Base-by-base conservation (phyloP, 2,797 vertebrate species). In the Moxostoma hubbsi region DNA sequence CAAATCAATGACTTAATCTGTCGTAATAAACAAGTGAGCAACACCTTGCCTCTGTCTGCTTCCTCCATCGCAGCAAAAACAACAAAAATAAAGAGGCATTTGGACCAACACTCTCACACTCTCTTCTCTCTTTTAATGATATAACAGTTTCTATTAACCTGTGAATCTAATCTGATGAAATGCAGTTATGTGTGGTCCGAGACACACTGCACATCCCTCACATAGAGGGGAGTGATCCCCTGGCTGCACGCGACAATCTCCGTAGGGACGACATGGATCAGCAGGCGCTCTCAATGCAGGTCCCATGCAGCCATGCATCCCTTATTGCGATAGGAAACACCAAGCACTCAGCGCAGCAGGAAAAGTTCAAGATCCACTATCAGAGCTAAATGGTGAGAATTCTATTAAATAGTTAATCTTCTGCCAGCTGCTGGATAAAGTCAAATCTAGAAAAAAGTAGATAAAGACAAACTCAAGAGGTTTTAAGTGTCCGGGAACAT, bases 1-100 rank as follows among this genome's bases (percentile, higher is more conserved):
- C 90, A 91, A 94, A 94, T 94, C 92, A 86, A 93, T 94, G 85
- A 90, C 88, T 92, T 93, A 93, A 94, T 92, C 91, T 92, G 89
- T 91, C 63, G 88, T 91, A 92, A 92, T 91, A 93, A 94, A 94
- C 89, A 92, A 93, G 90, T 90, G 92, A 93, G 90, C 92, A 91
- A 85, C 87, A 85, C 88, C 88, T 88, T 88, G 85, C 81, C 84
- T 81, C 50, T 13, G 55, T 66, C 65, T 75, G 47, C 57, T 70
- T 74, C 55, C 75, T 67, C 45, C 72, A 73, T 13, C 13, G 16
- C 62, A 46, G 72, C 77, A 71, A 74, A 82, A 80, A 82, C 63
- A 79, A 65, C 74, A 24, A 58, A 43, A 66, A 75, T 43, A 78
- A 75, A 75, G 63, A 58, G 45, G 16, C 24, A 18, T 9, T 8